Percentiles rank a stretch among this genome's conserved stretches.
These are phyloP conservation scores for Oreochromis aureus DNA, from an alignment of 2,113 vertebrate genomes.

Conservation along the genomic window DNA sequence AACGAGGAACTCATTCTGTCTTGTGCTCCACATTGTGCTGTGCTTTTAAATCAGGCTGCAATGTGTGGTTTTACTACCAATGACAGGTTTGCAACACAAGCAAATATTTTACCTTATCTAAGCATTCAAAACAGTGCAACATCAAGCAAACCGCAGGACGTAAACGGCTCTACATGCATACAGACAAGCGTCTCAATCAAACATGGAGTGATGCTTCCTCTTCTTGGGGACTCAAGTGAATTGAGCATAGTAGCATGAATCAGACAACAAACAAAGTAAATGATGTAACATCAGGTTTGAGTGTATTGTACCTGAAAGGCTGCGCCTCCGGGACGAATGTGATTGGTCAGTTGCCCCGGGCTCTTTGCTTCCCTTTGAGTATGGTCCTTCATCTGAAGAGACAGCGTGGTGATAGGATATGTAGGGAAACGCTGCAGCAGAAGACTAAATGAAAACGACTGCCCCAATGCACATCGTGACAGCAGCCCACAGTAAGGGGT, in stretches of 20 bases:
- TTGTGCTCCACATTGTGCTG: conserved; percentile 38
- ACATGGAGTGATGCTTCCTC: neutral
- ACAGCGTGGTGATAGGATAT: conserved; percentile 13
- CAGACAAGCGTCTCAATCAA: neutral
- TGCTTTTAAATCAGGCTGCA: conserved; percentile 34
- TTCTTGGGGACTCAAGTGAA: neutral
- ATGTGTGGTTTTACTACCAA: conserved; percentile 13
- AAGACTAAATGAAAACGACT: conserved; percentile 1
- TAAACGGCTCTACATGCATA: neutral
- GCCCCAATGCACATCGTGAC: neutral
- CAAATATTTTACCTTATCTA: conserved; percentile 35
- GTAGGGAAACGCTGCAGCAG: conserved; percentile 5
- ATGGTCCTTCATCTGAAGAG: conserved; percentile 89
- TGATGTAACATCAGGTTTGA: neutral
- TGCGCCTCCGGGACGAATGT: conserved; percentile 82
- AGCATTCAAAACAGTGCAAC: conserved; percentile 40
- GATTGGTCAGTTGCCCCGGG: conserved; percentile 71
- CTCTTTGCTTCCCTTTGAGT: conserved; percentile 89
- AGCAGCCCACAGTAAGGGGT: conserved; percentile 11
- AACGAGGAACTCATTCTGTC: conserved; percentile 53
- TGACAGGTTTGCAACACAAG: conserved; percentile 53
- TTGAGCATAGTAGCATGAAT: neutral
- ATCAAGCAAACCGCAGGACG: conserved; percentile 5
- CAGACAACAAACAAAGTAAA: conserved; percentile 1
- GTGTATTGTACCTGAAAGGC: conserved; percentile 85